These are phyloP conservation scores for Chrosomus eos DNA, from an alignment of 2,797 vertebrate species.

Conservation along the genomic window DNA sequence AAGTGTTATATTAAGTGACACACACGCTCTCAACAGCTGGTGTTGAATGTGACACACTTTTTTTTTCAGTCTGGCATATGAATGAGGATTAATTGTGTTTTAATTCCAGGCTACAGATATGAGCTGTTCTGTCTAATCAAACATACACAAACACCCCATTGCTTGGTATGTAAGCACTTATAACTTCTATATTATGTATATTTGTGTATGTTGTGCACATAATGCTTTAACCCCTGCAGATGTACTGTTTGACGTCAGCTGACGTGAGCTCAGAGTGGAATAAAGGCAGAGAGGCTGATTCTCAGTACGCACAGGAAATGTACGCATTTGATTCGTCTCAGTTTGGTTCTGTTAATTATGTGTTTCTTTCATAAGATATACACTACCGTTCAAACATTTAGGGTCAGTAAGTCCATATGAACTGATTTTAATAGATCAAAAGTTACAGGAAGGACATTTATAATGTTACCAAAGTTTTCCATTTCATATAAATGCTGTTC, in stretches of 20 bases:
- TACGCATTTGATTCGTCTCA: slow-evolving; percentile 65
- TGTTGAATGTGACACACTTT: background rate
- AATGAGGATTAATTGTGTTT: slow-evolving; percentile 2
- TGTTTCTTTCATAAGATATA: background rate
- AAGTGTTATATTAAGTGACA: background rate
- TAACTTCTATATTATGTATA: background rate
- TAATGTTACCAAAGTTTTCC: background rate
- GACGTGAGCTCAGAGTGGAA: slow-evolving; percentile 81
- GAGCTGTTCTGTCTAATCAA: slow-evolving; percentile 86
- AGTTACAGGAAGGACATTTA: background rate
- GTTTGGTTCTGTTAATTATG: background rate
- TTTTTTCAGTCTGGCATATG: background rate
- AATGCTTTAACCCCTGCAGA: slow-evolving; percentile 64
- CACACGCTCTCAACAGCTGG: background rate
- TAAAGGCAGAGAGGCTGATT: slow-evolving; percentile 67
- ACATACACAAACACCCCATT: slow-evolving; percentile 84
- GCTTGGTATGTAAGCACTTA: slow-evolving; percentile 74
- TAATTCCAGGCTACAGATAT: slow-evolving; percentile 82
- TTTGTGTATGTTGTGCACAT: background rate
- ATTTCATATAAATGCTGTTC: background rate
- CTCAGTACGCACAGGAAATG: slow-evolving; percentile 80
- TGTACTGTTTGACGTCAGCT: slow-evolving; percentile 81
- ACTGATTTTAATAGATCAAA: background rate
- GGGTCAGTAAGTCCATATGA: background rate
- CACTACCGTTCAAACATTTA: background rate